Conservation (phyloP, 1,140 invertebrate genomes). For the Plutomurus gul region DNA sequence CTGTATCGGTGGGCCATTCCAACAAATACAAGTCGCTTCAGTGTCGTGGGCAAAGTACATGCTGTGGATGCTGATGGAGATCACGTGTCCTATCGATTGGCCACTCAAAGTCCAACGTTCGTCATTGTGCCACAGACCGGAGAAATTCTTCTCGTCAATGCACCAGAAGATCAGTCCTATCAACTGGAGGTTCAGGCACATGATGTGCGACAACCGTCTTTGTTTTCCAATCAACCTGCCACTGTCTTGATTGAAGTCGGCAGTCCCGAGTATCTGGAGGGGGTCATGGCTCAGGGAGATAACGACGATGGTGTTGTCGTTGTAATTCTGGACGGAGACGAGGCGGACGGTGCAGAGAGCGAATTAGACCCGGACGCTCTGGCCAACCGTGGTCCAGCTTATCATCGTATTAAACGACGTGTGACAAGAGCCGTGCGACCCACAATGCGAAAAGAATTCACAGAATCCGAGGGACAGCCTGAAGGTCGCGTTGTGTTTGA, state of each 20-base stretch:
- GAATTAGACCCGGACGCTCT: conserved; percentile 36
- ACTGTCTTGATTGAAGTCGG: conserved; percentile 76
- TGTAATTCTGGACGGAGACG: conserved; percentile 53
- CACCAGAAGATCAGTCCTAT: conserved; percentile 61
- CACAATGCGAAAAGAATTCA: conserved; percentile 89
- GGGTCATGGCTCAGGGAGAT: conserved; percentile 60
- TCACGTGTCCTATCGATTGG: conserved; percentile 78
- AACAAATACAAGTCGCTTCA: conserved; percentile 71
- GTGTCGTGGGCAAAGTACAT: conserved; percentile 76
- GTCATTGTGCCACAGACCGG: conserved; percentile 91
- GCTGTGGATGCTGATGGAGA: conserved; percentile 86
- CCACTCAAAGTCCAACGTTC: conserved; percentile 75
- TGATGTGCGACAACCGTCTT: conserved; percentile 73
- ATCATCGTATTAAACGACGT: conserved; percentile 74
- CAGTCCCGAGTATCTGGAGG: conserved; percentile 59
- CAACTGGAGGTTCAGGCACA: conserved; percentile 76
- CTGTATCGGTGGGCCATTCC: conserved; percentile 59
- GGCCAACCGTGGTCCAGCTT: conserved; percentile 49
- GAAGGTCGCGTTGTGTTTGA: conserved; percentile 87
- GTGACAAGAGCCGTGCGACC: conserved; percentile 85
- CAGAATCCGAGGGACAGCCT: conserved; percentile 84
- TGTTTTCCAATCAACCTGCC: conserved; percentile 70
- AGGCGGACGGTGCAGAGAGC: conserved; percentile 36
- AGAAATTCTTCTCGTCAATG: conserved; percentile 77
- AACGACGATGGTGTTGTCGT: conserved; percentile 58